Base-by-base conservation (phyloP, 2,113 vertebrate species). In the Tachycineta bicolor region DNA sequence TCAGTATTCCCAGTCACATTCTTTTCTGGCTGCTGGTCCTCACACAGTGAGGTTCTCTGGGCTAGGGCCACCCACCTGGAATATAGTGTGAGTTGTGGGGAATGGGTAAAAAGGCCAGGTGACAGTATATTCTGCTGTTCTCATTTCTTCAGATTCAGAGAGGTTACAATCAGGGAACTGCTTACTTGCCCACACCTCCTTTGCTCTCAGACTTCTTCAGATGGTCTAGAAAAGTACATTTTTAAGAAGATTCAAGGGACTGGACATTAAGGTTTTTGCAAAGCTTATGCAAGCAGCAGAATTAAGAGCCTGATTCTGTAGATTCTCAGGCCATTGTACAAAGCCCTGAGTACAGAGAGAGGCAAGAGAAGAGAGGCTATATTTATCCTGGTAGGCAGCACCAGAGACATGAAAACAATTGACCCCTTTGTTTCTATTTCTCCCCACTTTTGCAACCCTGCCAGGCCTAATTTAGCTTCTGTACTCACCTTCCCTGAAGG, bases 341-440 rank as follows among this genome's bases (percentile, higher is more conserved):
- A 89, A 95, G 76, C 29, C 39, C 70, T 15, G 14, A 55, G 44
- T 71, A 68, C 1, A 6, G 52, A 89, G 11, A 70, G 37, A 87
- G 75, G 59, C 83, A 67, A 67, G 50, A 88, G 64, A 94, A 37
- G 76, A 74, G 73, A 93, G 31, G 50, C 64, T 95, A 77, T 96
- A 90, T 95, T 90, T 97, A 83, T 86, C 93, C 83, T 92, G 41
- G 47, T 80, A 93, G 68, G 68, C 86, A 89, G 79, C 82, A 79
- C 46, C 44, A 91, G 88, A 87, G 67, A 86, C 75, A 28, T 83
- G 71, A 91, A 93, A 97, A 95, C 90, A 96, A 91, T 91, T 90
- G 87, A 96, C 93, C 93, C 94, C 71, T 96, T 96, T 94, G 93
- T 96, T 96, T 97, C 96, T 90, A 47, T 91, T 95, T 90, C 62